Percentiles rank a stretch among this genome's conserved stretches.
These are phyloP conservation scores for Drosophila mayri DNA, from an alignment of 1,140 invertebrate genomes.

Conservation along the genomic window DNA sequence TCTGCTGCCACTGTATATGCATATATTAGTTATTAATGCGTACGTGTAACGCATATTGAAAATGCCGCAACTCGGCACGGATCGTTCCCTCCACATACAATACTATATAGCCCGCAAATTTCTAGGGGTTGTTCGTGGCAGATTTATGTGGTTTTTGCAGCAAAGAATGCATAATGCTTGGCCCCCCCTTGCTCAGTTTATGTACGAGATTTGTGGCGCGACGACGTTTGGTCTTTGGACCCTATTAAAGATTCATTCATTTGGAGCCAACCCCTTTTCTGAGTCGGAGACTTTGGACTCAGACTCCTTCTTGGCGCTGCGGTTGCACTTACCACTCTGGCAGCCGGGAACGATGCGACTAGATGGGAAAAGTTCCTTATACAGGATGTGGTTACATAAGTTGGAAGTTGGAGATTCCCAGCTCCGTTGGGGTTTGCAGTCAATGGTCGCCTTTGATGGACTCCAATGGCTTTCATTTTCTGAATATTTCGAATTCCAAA, in stretches of 20 bases:
- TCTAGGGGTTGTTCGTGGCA: constrained; percentile 57
- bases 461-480: constrained; percentile 23
- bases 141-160: constrained; percentile 82
- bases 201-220: constrained; percentile 73
- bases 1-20: constrained; percentile 76
- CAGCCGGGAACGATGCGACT: constrained; percentile 19
- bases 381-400: constrained; percentile 55
- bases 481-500: constrained; percentile 1
- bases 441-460: constrained; percentile 37
- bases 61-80: constrained; percentile 69
- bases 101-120: constrained; percentile 29
- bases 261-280: constrained; percentile 53
- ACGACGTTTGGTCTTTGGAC: constrained; percentile 58
- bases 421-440: constrained; percentile 1
- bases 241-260: constrained; percentile 80
- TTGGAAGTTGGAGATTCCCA: constrained; percentile 10
- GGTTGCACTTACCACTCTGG: constrained; percentile 54
- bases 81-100: constrained; percentile 12
- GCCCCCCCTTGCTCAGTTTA: constrained; percentile 57
- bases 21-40: constrained; percentile 83
- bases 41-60: constrained; percentile 81
- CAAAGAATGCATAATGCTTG: constrained; percentile 79
- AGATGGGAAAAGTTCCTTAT: constrained; percentile 49
- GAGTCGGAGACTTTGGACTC: constrained; percentile 20
- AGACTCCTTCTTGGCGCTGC: constrained; percentile 32